These are phyloP conservation scores for Coreius guichenoti DNA, from an alignment of 2,797 vertebrate species.

Conservation along the genomic window DNA sequence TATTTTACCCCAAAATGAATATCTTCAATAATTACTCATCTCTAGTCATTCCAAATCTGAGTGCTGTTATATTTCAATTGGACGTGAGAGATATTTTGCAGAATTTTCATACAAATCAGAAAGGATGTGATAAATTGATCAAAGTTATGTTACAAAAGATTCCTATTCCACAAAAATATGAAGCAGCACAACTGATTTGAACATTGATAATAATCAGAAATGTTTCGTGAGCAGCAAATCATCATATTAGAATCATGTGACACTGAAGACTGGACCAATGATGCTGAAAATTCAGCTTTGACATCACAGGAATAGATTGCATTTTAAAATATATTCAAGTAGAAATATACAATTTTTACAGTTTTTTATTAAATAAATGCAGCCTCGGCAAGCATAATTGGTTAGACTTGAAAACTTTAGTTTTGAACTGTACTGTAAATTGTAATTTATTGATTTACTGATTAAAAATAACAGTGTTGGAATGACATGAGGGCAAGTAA, in stretches of 20 bases:
- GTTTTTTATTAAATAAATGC: neutral
- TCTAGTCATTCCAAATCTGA: neutral
- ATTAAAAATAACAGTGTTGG: neutral
- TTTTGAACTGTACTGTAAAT: neutral
- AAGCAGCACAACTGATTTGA: neutral
- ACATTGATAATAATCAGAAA: neutral
- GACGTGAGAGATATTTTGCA: neutral
- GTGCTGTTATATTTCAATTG: neutral
- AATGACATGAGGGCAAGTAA: neutral
- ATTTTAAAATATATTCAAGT: neutral
- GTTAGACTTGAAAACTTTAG: neutral
- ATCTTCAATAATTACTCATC: neutral
- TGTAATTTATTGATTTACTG: neutral
- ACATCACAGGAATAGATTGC: neutral
- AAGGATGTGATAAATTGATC: neutral
- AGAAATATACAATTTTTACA: neutral
- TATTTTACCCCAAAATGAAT: neutral
- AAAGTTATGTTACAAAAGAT: no score
- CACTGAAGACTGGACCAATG: neutral
- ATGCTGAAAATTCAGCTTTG: neutral
- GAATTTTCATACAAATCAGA: neutral
- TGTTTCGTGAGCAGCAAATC: neutral
- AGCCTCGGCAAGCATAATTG: neutral
- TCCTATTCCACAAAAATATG: neutral
- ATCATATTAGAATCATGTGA: neutral